A percentile compares a stretch with the other conserved stretches of the same genome.
Evolutionary conservation across 1,140 invertebrate species (phyloP).

Genomic region (Drosophila jambulina): DNA sequence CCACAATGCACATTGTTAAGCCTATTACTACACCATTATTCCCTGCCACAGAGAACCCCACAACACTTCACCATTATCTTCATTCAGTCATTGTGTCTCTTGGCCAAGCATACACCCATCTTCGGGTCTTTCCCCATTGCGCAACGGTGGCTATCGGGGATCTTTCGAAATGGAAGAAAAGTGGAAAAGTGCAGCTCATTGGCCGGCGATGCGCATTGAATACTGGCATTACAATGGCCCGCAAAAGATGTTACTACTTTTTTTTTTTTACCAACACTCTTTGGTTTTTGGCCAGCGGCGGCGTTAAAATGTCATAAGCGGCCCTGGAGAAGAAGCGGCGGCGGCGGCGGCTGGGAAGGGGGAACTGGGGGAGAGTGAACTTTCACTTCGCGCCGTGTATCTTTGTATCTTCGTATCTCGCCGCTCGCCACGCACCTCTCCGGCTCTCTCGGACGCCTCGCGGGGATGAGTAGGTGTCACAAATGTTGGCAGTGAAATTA

Average conservation of each 20-base stretch:
- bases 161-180: constrained; percentile 27
- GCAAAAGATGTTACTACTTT: constrained; percentile 9
- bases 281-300: constrained; percentile 41
- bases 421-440: constrained; percentile 6
- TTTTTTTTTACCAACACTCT: neutral
- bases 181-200: constrained; percentile 51
- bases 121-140: constrained; percentile 8
- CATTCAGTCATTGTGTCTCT: neutral
- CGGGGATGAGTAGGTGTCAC: constrained; percentile 68
- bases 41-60: neutral
- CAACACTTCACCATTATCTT: neutral
- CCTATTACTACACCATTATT: neutral
- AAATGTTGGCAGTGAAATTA: constrained; percentile 74
- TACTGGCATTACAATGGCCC: constrained; percentile 43
- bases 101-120: neutral
- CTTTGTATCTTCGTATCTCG: constrained; percentile 34
- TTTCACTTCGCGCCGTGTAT: constrained; percentile 49
- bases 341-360: neutral
- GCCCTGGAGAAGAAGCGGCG: constrained; percentile 12
- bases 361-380: constrained; percentile 28
- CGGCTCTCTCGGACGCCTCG: neutral
- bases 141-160: constrained; percentile 41
- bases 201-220: constrained; percentile 61
- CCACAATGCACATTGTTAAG: too few species aligned
- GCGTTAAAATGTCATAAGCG: constrained; percentile 60